Evolutionary conservation across 2,797 vertebrate species (phyloP).

Genomic region (Varecia variegata): DNA sequence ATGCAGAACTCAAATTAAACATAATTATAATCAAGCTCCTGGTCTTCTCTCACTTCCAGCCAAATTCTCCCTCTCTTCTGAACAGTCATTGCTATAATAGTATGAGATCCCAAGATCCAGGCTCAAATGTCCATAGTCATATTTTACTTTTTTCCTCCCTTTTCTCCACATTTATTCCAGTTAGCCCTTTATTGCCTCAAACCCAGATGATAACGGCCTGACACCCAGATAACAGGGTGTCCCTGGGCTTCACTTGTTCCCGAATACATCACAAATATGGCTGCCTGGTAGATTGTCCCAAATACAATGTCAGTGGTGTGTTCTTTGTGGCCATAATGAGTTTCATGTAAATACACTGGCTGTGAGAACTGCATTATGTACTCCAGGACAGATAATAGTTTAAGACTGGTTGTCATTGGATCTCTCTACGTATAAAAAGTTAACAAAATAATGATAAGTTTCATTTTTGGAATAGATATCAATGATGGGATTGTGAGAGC

Average conservation of each 20-base stretch:
- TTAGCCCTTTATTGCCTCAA: not conserved
- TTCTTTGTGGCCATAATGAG: not conserved
- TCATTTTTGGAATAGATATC: not conserved
- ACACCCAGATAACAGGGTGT: too few relatives aligned
- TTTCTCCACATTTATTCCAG: not conserved
- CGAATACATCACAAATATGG: rapidly evolving
- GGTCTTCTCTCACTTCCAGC: not conserved
- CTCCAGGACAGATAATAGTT: not conserved
- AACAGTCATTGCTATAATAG: too few relatives aligned
- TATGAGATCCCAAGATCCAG: not conserved
- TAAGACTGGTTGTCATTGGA: not conserved
- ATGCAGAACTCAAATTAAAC: not conserved
- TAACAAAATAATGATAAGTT: too few relatives aligned
- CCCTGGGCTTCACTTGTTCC: too few relatives aligned
- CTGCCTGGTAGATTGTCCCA: too few relatives aligned
- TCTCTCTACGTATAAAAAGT: not conserved
- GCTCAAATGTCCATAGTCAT: rapidly evolving
- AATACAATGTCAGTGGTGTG: not conserved
- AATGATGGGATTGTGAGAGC: not conserved
- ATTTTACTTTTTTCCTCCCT: not conserved
- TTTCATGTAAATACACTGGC: not conserved
- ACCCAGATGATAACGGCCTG: not conserved
- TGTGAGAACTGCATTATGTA: not conserved
- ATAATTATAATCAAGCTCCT: not conserved
- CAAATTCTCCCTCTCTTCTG: too few relatives aligned